Base-by-base conservation (phyloP, 2,797 vertebrate species). In the Bradypodion pumilum region DNA sequence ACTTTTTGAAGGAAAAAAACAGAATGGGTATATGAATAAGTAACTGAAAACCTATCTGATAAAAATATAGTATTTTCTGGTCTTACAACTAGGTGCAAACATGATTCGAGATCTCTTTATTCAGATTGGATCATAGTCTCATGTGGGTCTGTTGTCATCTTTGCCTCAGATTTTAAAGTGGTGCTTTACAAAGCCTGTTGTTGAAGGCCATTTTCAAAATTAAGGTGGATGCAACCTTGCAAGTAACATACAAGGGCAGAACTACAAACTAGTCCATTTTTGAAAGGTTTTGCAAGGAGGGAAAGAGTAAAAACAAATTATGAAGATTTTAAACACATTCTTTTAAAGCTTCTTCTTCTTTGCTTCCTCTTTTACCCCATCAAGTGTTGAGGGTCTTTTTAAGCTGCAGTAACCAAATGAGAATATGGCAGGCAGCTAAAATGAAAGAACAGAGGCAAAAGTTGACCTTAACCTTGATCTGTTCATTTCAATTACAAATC, bases 401-500 rank as follows among this genome's bases (percentile, higher is more conserved):
- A 69, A 56, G 40, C 52, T 63, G 9, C 29, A 46, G 5, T 59
- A 49, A 62, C 29, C 23, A 73, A 72, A 74, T 78, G 27, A 74
- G 5, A 68, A 60, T 12, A 40, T 37, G 63, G 29, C 32, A 49
- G 13, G 6, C 8, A 52, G 21, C 27, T 70, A n/a, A 77, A 84
- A 42, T 80, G 72, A 80, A 46, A 68, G 37, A 32, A 5, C 32
- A 46, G n/a, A 77, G 21, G 44, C 2, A 52, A 49, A 87, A 74
- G 70, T 1, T 85, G 21, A 35, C 3, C 46, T 76, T 49, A 56
- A 59, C 1, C 4, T 73, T 66, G 52, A 83, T 80, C 7, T 82
- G 0, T 29, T 86, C 29, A 15, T 84, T 83, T 35, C 59, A 49
- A 4, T 80, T 91, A 81, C 35, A 23, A 62, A 69, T 37, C 6